Evolutionary conservation across 2,888 invertebrate genomes (phyloP), one percentile per base, ranked within the genome.

Genomic region (Isoperla grammatica): DNA sequence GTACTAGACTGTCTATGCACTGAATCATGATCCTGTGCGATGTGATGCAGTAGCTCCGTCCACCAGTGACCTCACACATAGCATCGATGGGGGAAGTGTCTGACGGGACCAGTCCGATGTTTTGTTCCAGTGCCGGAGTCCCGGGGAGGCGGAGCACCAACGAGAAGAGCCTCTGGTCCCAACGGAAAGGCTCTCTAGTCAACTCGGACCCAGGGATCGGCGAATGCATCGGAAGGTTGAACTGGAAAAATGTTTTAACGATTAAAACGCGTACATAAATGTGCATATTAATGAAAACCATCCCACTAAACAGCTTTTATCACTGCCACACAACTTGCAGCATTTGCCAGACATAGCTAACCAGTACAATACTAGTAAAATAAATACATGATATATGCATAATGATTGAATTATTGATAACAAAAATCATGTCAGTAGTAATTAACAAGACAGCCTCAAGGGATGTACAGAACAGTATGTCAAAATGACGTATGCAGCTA

Each of bases 61-160:
- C 98, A 70, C 98, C 98, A 12, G 98, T 99, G 17, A 95, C 95
- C 79, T 97, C 96, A 77, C 98, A 98, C 95, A 99, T 96, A 6
- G 92, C 90, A 75, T 98, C 96, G 66, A 98, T 91, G 0, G 95
- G 94, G 39, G 95, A 95, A 56, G 88, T 84, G 72, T 98, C 97
- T 59, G 93, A 93, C 9, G 96, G 92, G 37, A 97, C 95, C 59
- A 92, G 80, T 5, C 92, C 91, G 3, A 87, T 86, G 70, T 93
- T 92, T 65, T 92, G 79, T 69, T 92, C 92, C 50, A 87, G 84
- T 1, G 90, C 88, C 2, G 93, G 95, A 46, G 94, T 93, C 3
- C 95, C 97, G 42, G 95, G 87, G 72, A 98, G 80, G 64, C 95
- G 80, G 58, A 99, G 79, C 49, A 98, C 97, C 69, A 99, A 78